Base-by-base conservation (phyloP, 2,888 invertebrate genomes). In the Xanthia icteritia region DNA sequence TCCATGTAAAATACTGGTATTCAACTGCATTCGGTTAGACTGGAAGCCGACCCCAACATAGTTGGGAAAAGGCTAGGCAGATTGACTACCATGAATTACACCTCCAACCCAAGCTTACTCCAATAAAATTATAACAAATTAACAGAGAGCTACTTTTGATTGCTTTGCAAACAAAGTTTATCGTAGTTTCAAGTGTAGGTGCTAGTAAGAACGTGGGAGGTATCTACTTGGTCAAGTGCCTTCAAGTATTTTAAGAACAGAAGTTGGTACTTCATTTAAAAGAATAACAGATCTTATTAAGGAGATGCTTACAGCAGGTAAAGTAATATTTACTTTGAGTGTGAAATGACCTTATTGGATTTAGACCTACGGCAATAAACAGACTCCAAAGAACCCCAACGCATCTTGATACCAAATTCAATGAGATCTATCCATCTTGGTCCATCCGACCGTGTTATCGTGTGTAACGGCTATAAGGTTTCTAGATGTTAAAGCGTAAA, bases 101-200 rank as follows among this genome's bases (percentile, higher is more conserved):
- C 79, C 60, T 20, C 65, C 66, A 3, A 2, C 15, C 11, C 15
- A 2, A 58, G 27, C 39, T 36, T 17, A 60, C 31, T 63, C 42
- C 5, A 79, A 65, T 36, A 5, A 42, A 83, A 81, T 70, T 63
- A 73, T 39, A 77, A 82, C 64, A 76, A 73, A 73, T 75, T 77
- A 81, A 66, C 60, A 71, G 1, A 81, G 60, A 66, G 77, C 36
- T 48, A 76, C 58, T 54, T 85, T 79, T 86, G 69, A 87, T 77
- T 79, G 74, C 76, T 70, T 31, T 67, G 64, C 82, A 85, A 88
- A 86, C 83, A 88, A 78, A 73, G 58, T 23, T 81, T 77, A 82
- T 76, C 78, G 79, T 74, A 76, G 64, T 73, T 83, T 77, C 67
- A 70, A 82, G 76, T 87, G 70, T 54, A 74, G 67, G 31, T 70